Percentiles rank a stretch among this genome's conserved stretches.
Conservation (phyloP, 2,888 invertebrate genomes). For the Hypomecis atomaria region DNA sequence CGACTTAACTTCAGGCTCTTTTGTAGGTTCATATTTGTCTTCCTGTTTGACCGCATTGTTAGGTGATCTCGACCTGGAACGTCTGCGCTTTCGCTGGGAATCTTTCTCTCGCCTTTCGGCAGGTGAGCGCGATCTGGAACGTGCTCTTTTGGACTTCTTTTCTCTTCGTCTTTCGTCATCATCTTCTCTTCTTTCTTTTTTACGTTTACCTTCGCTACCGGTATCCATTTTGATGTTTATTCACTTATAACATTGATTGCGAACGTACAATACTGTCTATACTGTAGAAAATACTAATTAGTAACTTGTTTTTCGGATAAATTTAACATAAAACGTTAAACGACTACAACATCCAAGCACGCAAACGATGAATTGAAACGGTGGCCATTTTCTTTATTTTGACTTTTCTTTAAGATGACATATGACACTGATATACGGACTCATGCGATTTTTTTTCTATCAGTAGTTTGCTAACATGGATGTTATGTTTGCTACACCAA, state of each 20-base stretch:
- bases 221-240: constrained; percentile 59
- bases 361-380: background rate
- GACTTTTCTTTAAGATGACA: background rate
- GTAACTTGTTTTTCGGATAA: too few relatives aligned
- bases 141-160: constrained; percentile 62
- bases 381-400: background rate
- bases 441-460: too few relatives aligned
- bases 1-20: constrained; percentile 50
- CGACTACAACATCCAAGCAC: background rate
- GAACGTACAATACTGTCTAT: background rate
- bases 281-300: too few relatives aligned
- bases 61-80: constrained; percentile 67
- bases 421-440: background rate
- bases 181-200: constrained; percentile 61
- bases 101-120: constrained; percentile 53
- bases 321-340: background rate
- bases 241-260: background rate
- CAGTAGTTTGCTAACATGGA: too few relatives aligned
- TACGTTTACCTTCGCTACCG: constrained; percentile 64
- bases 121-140: constrained; percentile 65
- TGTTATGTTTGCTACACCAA: too few relatives aligned
- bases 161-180: constrained; percentile 61
- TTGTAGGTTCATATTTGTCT: constrained; percentile 51
- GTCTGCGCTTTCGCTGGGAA: constrained; percentile 63
- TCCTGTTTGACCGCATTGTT: constrained; percentile 56